These are phyloP conservation scores for Eupristina koningsbergeri DNA, from an alignment of 1,140 invertebrate species.

Conservation along the genomic window DNA sequence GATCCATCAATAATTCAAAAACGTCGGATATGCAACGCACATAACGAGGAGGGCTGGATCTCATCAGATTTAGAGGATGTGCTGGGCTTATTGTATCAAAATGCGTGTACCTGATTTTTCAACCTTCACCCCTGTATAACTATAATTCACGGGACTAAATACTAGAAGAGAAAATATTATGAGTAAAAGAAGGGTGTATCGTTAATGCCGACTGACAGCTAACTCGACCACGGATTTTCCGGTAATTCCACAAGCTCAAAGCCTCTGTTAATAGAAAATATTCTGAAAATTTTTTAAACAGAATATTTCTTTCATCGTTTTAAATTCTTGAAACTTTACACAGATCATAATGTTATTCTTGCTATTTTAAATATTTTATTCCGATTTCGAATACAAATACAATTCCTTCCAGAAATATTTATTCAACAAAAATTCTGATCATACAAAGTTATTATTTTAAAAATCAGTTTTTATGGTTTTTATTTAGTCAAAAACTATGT, in stretches of 20 bases:
- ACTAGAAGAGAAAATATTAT: constrained; percentile 37
- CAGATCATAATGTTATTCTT: neutral
- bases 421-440: too few relatives aligned
- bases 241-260: neutral
- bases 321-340: neutral
- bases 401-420: too few relatives aligned
- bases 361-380: neutral
- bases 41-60: constrained; percentile 10
- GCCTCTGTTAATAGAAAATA: neutral
- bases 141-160: constrained; percentile 41
- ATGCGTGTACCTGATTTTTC: neutral
- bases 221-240: neutral
- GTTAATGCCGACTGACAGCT: neutral
- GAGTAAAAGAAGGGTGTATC: constrained; percentile 21
- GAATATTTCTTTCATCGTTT: neutral
- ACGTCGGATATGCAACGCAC: neutral
- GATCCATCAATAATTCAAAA: constrained; percentile 27
- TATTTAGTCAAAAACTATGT: too few relatives aligned
- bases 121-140: neutral
- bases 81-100: constrained; percentile 39
- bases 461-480: too few relatives aligned
- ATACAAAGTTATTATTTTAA: too few relatives aligned
- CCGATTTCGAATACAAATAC: too few relatives aligned
- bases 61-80: constrained; percentile 32
- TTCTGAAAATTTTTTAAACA: neutral